These are phyloP conservation scores for Bruchidius siliquastri DNA, from an alignment of 2,888 invertebrate genomes.

Conservation along the genomic window DNA sequence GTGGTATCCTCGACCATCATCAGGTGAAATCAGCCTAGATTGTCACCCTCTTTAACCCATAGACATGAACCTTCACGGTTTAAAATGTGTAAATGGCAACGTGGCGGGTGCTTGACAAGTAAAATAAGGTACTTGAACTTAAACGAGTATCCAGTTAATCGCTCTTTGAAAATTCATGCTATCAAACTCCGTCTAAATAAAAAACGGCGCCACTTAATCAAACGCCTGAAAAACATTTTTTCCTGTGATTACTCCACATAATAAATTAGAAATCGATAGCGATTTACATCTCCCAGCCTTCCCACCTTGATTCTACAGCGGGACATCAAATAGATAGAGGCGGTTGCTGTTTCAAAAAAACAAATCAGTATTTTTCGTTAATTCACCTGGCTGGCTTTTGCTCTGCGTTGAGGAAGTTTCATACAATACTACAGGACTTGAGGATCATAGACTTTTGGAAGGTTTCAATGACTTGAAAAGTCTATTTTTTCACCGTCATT, in stretches of 20 bases:
- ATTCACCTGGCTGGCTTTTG: too few species aligned
- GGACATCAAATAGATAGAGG: neutral
- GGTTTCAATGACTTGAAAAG: too few species aligned
- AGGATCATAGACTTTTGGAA: too few species aligned
- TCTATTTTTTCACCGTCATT: too few species aligned
- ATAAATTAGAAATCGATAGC: neutral
- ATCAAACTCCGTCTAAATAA: neutral
- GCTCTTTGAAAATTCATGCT: neutral
- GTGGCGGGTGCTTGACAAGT: too few species aligned
- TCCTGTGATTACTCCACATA: neutral
- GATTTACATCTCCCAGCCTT: neutral
- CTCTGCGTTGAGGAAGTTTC: too few species aligned
- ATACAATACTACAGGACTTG: too few species aligned
- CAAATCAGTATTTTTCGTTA: neutral
- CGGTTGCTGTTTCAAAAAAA: neutral
- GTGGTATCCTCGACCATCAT: too few species aligned
- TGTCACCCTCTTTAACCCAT: too few species aligned
- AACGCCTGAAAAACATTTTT: neutral
- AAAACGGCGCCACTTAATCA: neutral
- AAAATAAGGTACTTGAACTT: neutral
- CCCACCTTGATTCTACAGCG: neutral
- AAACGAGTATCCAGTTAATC: neutral
- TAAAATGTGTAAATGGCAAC: too few species aligned
- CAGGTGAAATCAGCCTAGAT: too few species aligned
- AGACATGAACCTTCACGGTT: too few species aligned